Conservation (phyloP, 2,797 vertebrate genomes). For the Pseudochirops corinnae region DNA sequence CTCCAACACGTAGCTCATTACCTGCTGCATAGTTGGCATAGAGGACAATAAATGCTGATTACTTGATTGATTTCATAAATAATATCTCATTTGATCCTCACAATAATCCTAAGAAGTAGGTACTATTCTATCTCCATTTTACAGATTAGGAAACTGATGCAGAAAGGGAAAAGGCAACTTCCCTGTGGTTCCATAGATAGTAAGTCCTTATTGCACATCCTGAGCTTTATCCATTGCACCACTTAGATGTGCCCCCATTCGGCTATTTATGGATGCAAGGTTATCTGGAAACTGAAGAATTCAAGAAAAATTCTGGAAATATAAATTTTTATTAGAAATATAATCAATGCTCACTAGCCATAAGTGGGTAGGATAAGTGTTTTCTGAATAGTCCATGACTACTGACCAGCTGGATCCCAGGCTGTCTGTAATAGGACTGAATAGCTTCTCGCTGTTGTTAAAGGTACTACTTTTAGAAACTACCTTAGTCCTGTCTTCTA, state of each 20-base stretch:
- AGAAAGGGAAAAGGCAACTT: neutral
- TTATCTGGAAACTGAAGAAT: neutral
- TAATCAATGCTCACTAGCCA: neutral
- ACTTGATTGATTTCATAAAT: neutral
- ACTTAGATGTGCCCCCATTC: neutral
- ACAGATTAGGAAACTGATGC: neutral
- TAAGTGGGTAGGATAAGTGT: neutral
- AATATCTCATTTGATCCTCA: neutral
- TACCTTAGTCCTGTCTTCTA: neutral
- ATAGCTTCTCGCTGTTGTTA: neutral
- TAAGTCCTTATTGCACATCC: neutral
- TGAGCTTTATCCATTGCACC: neutral
- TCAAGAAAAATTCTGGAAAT: neutral
- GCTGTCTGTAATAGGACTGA: neutral
- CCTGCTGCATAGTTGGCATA: neutral
- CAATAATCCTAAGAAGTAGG: neutral
- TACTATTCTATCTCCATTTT: neutral
- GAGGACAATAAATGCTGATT: neutral
- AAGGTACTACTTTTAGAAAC: neutral
- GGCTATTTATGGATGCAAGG: neutral
- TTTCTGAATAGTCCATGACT: slow-evolving; percentile 6
- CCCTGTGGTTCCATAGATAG: neutral
- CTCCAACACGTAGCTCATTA: neutral
- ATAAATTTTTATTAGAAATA: neutral
- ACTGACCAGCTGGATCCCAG: neutral